Evolutionary conservation across 1,140 invertebrate genomes (phyloP).

Genomic region (Caenorhabditis tropicalis): DNA sequence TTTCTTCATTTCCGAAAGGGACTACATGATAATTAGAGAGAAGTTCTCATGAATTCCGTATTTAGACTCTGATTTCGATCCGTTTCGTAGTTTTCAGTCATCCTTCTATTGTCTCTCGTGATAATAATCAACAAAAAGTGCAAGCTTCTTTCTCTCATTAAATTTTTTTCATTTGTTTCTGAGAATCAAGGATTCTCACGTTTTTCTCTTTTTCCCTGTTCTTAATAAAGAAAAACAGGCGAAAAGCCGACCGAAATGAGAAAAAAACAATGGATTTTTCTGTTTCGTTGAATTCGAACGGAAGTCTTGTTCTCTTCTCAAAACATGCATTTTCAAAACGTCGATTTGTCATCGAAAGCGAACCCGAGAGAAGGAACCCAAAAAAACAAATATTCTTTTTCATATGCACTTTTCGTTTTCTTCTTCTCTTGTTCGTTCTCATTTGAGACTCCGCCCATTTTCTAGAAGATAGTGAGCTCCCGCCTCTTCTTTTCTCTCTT

Average conservation of each 20-base stretch:
- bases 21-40: not conserved
- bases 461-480: constrained; percentile 34
- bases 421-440: not conserved
- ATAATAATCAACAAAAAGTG: constrained; percentile 6
- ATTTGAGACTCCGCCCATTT: not conserved
- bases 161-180: not conserved
- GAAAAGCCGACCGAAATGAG: not conserved
- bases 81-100: not conserved
- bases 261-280: constrained; percentile 28
- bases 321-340: constrained; percentile 21
- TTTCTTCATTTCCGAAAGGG: not conserved
- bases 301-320: not conserved
- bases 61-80: not conserved
- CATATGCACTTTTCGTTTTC: constrained; percentile 14
- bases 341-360: not conserved
- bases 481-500: not conserved
- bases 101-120: not conserved
- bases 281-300: not conserved
- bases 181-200: not conserved
- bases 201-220: not conserved
- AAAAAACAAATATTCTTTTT: constrained; percentile 11
- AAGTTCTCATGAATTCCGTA: not conserved
- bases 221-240: not conserved
- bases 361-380: not conserved
- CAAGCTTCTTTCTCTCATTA: not conserved